phyloP scores from a whole-genome alignment of 1,140 invertebrate species.

The Tenebrio molitor region DNA sequence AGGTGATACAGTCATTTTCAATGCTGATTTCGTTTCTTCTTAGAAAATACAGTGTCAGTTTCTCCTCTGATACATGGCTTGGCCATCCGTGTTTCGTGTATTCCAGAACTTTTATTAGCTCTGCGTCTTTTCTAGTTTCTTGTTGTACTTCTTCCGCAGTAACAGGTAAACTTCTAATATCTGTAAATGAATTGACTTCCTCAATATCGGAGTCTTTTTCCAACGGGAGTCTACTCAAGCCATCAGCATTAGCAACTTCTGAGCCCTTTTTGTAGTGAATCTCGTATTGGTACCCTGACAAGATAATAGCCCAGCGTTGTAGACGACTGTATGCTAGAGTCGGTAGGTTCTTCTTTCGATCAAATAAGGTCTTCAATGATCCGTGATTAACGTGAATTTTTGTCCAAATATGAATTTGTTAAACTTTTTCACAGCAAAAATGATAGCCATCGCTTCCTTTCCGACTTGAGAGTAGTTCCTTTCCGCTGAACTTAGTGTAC shows the following conservation, averaged over 20 bases:
- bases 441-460: conserved; percentile 54
- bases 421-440: conserved; percentile 54
- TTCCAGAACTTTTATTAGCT: no score
- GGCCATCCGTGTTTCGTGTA: no score
- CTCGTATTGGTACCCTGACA: conserved; percentile 51
- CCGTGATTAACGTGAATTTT: conserved; percentile 51
- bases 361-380: conserved; percentile 49
- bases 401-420: conserved; percentile 49
- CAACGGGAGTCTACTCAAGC: conserved; percentile 47
- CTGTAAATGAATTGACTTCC: no score
- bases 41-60: no score
- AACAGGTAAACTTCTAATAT: no score
- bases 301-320: conserved; percentile 45
- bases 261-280: conserved; percentile 48
- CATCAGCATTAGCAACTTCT: conserved; percentile 44
- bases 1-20: no score
- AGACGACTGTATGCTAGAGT: conserved; percentile 35
- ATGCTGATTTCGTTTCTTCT: no score
- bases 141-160: no score
- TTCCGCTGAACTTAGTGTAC: conserved; percentile 47
- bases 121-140: no score
- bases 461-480: conserved; percentile 54
- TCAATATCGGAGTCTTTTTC: no score
- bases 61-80: no score
- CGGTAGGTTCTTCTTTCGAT: conserved; percentile 44